phyloP scores from a whole-genome alignment of 2,113 vertebrate species.

The Actinemys pallida region DNA sequence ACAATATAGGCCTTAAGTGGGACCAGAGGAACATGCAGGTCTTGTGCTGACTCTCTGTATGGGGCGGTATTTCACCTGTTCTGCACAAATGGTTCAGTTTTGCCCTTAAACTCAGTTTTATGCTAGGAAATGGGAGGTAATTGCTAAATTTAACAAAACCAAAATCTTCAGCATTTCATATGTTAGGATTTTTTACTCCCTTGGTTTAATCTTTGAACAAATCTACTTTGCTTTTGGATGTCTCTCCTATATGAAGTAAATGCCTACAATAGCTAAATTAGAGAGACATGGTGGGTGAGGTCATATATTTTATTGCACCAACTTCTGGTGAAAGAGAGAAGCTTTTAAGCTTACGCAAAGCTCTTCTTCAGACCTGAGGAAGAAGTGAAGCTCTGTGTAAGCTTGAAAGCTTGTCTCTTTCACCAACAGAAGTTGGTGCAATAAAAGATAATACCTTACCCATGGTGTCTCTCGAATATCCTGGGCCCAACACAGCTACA shows the following conservation, averaged over 20 bases:
- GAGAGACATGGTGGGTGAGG: neutral
- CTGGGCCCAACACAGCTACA: neutral
- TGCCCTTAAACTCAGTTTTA: neutral
- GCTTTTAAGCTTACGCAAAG: neutral
- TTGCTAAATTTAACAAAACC: neutral
- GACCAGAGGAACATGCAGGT: neutral
- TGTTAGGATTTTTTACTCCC: neutral
- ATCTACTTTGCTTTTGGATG: neutral
- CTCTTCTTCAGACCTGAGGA: neutral
- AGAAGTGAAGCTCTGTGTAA: too few species aligned
- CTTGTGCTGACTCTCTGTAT: neutral
- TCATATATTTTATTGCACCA: neutral
- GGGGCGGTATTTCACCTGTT: neutral
- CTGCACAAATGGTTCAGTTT: neutral
- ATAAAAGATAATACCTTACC: neutral
- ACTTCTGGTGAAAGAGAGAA: neutral
- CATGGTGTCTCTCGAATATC: neutral
- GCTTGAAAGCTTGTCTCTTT: too few species aligned
- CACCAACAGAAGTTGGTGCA: neutral
- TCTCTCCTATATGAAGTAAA: neutral
- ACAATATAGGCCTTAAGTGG: neutral
- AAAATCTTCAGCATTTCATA: neutral
- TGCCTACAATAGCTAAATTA: neutral
- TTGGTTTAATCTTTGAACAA: neutral
- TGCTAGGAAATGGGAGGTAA: neutral